Evolutionary conservation across 2,113 vertebrate genomes (phyloP).

Genomic region (Syngnathus scovelli): DNA sequence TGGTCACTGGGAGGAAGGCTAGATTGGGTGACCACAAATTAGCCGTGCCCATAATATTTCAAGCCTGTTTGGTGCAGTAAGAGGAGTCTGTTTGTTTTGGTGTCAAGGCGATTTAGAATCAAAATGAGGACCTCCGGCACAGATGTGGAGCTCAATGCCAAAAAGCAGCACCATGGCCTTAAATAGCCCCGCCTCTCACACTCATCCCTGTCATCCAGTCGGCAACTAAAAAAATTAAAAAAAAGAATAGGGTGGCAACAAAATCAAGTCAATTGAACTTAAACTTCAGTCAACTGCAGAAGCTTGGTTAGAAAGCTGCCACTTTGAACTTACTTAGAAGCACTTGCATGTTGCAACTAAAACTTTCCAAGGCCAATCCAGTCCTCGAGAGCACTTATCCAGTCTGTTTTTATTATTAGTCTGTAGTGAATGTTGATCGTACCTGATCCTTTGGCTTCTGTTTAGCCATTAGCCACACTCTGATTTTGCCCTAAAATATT

Average conservation of each 20-base stretch:
- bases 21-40: slow-evolving; percentile 66
- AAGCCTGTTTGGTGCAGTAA: slow-evolving; percentile 60
- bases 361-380: too few relatives aligned
- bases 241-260: background rate
- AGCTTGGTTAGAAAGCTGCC: background rate
- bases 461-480: too few relatives aligned
- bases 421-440: too few relatives aligned
- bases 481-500: too few relatives aligned
- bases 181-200: slow-evolving; percentile 38
- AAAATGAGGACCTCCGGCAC: slow-evolving; percentile 67
- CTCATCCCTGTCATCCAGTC: background rate
- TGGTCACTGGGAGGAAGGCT: slow-evolving; percentile 28
- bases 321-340: too few relatives aligned
- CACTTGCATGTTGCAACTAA: too few relatives aligned
- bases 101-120: slow-evolving; percentile 72
- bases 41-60: slow-evolving; percentile 60
- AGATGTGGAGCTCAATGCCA: slow-evolving; percentile 59
- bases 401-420: too few relatives aligned
- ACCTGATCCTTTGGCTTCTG: too few relatives aligned
- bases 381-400: too few relatives aligned
- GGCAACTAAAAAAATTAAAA: background rate
- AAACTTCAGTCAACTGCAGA: background rate
- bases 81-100: slow-evolving; percentile 74
- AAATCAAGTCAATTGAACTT: slow-evolving; percentile 1
- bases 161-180: slow-evolving; percentile 52